A percentile compares a stretch with the other conserved stretches of the same genome.
Evolutionary conservation across 2,888 invertebrate genomes (phyloP).

Genomic region (Pachliopta kotzebuea): DNA sequence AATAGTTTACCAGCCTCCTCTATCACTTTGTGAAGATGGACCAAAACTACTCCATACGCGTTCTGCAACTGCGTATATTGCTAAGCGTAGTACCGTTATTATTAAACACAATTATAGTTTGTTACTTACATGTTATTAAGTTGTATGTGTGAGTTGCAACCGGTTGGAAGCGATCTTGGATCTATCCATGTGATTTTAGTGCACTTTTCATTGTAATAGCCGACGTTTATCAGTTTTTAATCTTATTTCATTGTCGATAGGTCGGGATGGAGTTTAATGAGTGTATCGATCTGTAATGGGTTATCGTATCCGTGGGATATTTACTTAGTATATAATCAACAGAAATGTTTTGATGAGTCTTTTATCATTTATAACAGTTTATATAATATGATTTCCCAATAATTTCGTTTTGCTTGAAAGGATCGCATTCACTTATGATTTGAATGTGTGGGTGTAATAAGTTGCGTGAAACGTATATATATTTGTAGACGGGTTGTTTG

Average conservation of each 20-base stretch:
- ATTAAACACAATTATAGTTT: slow-evolving; percentile 54
- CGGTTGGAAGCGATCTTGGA: slow-evolving; percentile 47
- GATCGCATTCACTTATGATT: slow-evolving; percentile 5
- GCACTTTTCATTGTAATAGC: slow-evolving; percentile 48
- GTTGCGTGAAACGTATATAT: slow-evolving; percentile 46
- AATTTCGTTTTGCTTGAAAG: slow-evolving; percentile 4
- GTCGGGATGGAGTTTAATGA: slow-evolving; percentile 30
- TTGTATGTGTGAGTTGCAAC: slow-evolving; percentile 42
- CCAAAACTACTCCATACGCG: slow-evolving; percentile 45
- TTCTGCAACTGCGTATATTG: slow-evolving; percentile 48
- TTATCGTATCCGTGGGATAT: slow-evolving; percentile 22
- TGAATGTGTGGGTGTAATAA: slow-evolving; percentile 9
- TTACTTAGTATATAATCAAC: not conserved
- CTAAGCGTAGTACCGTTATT: slow-evolving; percentile 62
- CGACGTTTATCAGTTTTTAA: slow-evolving; percentile 33
- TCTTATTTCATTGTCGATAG: slow-evolving; percentile 32
- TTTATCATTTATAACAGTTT: not conserved
- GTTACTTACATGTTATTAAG: slow-evolving; percentile 45
- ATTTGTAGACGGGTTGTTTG: slow-evolving; percentile 47
- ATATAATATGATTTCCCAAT: slow-evolving; percentile 6
- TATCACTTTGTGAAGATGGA: slow-evolving; percentile 54
- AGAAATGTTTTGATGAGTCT: not conserved
- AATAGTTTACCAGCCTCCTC: slow-evolving; percentile 47
- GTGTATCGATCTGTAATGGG: slow-evolving; percentile 24
- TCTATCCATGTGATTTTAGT: slow-evolving; percentile 60